Evolutionary conservation across 2,888 invertebrate genomes (phyloP), one percentile per base, ranked within the genome.

Genomic region (Euproctis similis): DNA sequence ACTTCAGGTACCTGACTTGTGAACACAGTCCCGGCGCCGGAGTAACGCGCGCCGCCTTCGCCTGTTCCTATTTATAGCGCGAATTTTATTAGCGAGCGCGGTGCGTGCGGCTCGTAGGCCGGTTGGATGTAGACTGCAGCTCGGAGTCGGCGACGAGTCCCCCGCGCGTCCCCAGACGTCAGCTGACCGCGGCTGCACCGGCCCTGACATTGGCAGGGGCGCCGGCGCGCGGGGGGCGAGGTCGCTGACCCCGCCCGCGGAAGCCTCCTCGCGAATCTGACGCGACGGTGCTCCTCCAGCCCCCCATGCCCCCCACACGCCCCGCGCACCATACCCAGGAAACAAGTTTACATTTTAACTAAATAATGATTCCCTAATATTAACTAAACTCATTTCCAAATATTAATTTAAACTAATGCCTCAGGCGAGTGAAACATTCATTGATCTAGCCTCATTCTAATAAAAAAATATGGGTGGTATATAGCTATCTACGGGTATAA

Each of bases 1-100:
- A 96, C 95, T 95, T 95, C 95, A 94, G 95, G 95, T 96, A 96
- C 95, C 95, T 96, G 95, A 95, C 95, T 95, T 80, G 71, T 78
- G 78, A 85, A 87, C 87, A 84, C 81, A 94, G 94, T 91, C 87
- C 88, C 85, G 92, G 93, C 89, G 92, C 92, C 93, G 87, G 92
- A 90, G 94, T 93, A 94, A 90, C 94, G 89, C 94, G 92, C 89
- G 89, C 87, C 62, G 74, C 63, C 74, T 52, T 64, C 71, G 70
- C 68, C 70, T 51, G 58, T 46, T 65, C 54, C 66, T 75, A 70
- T 69, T 56, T 43, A 70, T 71, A 73, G 70, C 68, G 69, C 67
- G 71, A 46, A 46, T 35, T 58, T 46, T 47, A 52, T 31, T 12
- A 35, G n/a, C 23, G 23, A 37, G 37, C 43, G 27, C 52, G 40